Evolutionary conservation across 2,797 vertebrate genomes (phyloP).

Genomic region (Scarus forsteni): DNA sequence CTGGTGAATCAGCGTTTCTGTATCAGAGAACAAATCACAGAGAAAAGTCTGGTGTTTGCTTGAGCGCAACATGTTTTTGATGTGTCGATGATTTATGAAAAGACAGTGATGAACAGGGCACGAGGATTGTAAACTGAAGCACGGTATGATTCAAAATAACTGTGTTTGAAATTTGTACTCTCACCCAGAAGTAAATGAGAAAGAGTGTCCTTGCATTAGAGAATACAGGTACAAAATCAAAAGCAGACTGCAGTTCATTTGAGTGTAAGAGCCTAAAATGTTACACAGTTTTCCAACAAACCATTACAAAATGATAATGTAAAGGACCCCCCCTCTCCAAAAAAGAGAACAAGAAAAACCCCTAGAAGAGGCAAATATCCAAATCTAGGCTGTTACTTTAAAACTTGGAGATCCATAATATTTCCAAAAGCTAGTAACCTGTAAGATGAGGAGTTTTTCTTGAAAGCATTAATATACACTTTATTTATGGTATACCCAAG

Average conservation of each 20-base stretch:
- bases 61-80: neutral
- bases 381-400: no score
- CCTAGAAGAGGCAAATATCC: no score
- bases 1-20: constrained; percentile 29
- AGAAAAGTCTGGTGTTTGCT: constrained; percentile 3
- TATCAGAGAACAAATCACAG: constrained; percentile 12
- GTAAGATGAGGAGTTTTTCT: no score
- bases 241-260: neutral
- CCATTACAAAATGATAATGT: no score
- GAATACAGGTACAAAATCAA: neutral
- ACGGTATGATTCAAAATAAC: neutral
- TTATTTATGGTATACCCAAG: no score
- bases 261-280: neutral
- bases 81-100: neutral
- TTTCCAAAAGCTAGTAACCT: no score
- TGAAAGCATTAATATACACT: no score
- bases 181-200: neutral
- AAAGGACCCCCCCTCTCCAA: no score
- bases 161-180: neutral
- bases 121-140: constrained; percentile 2
- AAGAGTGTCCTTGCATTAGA: neutral
- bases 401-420: no score
- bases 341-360: no score
- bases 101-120: neutral
- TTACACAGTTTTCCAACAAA: no score